These are phyloP conservation scores for Drosophila buzzatii DNA, from an alignment of 2,888 invertebrate genomes.

Conservation along the genomic window DNA sequence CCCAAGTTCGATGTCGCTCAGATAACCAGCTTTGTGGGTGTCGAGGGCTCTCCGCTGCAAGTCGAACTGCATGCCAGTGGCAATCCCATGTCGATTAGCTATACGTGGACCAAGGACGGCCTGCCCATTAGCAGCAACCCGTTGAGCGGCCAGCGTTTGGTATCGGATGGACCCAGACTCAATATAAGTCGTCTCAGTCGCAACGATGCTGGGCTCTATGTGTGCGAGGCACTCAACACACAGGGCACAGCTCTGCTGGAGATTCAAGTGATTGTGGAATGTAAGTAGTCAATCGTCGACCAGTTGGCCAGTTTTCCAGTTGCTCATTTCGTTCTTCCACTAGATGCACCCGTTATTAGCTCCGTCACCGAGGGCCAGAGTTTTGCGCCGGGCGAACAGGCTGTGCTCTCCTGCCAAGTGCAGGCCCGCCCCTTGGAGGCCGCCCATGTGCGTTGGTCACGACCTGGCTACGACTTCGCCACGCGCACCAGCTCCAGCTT, in stretches of 20 bases:
- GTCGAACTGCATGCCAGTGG: constrained; percentile 82
- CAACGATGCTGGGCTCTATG: constrained; percentile 82
- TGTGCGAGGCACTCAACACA: constrained; percentile 83
- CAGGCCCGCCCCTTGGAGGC: constrained; percentile 81
- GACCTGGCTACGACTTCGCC: constrained; percentile 80
- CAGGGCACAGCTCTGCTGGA: constrained; percentile 83
- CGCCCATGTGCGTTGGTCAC: constrained; percentile 81
- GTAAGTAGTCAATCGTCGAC: constrained; percentile 65
- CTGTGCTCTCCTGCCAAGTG: constrained; percentile 80
- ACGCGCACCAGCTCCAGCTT: constrained; percentile 77
- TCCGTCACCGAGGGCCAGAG: constrained; percentile 80
- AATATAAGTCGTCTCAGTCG: constrained; percentile 82
- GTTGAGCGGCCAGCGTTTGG: constrained; percentile 76
- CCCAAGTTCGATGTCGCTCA: constrained; percentile 82
- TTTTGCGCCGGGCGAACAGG: constrained; percentile 81
- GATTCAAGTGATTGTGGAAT: constrained; percentile 81
- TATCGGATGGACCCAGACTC: constrained; percentile 81
- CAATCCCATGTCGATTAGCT: constrained; percentile 83
- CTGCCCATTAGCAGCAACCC: constrained; percentile 81
- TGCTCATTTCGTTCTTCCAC: constrained; percentile 8
- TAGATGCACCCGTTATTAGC: constrained; percentile 81
- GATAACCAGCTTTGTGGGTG: constrained; percentile 76
- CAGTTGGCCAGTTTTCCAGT: background rate
- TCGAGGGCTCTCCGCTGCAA: constrained; percentile 82
- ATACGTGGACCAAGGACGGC: constrained; percentile 84